Conservation (phyloP, 2,113 vertebrate species). For the Nerophis ophidion region DNA sequence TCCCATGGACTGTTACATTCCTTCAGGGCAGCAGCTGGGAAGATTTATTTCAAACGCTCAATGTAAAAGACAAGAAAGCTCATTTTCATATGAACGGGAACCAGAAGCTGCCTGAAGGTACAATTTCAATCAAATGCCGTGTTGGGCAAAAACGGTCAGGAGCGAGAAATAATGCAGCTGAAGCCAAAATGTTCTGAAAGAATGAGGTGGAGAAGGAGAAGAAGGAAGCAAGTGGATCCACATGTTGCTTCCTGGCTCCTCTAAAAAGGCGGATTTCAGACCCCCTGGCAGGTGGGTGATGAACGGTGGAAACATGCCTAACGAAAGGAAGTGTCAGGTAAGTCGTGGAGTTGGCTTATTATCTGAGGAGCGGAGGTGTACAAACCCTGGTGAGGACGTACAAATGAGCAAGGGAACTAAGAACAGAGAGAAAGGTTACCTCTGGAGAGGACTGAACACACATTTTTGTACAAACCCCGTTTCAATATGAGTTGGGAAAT, state of each 20-base stretch:
- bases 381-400: too few species aligned
- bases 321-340: too few species aligned
- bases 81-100: constrained; percentile 13
- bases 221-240: background rate
- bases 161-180: constrained; percentile 6
- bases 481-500: too few species aligned
- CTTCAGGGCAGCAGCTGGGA: constrained; percentile 3
- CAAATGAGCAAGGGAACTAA: too few species aligned
- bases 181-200: background rate
- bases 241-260: constrained; percentile 35
- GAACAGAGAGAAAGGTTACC: too few species aligned
- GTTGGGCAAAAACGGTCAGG: background rate
- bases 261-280: too few species aligned
- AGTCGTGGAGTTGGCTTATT: too few species aligned
- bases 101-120: constrained; percentile 2
- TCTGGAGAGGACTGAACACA: too few species aligned
- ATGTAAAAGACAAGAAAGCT: constrained; percentile 10
- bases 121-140: constrained; percentile 12
- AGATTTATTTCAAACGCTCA: constrained; percentile 8
- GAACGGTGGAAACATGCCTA: too few species aligned
- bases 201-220: constrained; percentile 1
- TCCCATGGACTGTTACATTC: background rate
- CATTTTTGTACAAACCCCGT: too few species aligned
- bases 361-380: too few species aligned
- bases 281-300: too few species aligned